A percentile compares a stretch with the other conserved stretches of the same genome.
phyloP scores from a whole-genome alignment of 2,888 invertebrate species.

The Taphrorychus bicolor region DNA sequence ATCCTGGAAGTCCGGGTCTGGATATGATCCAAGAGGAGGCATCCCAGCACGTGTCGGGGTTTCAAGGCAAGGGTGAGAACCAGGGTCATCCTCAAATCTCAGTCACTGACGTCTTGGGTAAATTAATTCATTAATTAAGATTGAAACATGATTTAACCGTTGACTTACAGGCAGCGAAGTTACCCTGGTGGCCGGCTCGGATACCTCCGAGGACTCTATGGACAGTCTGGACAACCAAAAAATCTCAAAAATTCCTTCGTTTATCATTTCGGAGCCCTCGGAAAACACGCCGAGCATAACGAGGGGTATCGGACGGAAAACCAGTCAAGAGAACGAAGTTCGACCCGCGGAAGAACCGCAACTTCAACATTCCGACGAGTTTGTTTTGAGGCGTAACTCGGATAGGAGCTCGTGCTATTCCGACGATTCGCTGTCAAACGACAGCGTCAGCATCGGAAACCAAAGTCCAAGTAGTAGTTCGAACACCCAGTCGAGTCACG shows the following conservation, averaged over 20 bases:
- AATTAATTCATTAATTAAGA: background rate
- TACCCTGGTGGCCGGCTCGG: constrained; percentile 75
- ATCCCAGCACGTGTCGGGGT: constrained; percentile 58
- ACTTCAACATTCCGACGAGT: constrained; percentile 50
- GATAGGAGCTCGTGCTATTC: constrained; percentile 76
- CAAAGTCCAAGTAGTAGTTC: constrained; percentile 58
- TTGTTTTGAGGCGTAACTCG: constrained; percentile 69
- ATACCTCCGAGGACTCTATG: constrained; percentile 76
- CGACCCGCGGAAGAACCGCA: constrained; percentile 35
- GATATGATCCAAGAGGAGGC: constrained; percentile 83
- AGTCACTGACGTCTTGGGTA: constrained; percentile 87
- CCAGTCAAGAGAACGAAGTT: constrained; percentile 68
- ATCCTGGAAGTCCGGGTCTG: constrained; percentile 71
- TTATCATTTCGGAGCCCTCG: constrained; percentile 76
- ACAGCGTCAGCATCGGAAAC: constrained; percentile 60
- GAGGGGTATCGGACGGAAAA: constrained; percentile 68
- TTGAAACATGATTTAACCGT: too few relatives aligned
- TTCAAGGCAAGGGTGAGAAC: constrained; percentile 53
- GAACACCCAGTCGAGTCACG: constrained; percentile 57
- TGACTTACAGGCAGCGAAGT: constrained; percentile 78
- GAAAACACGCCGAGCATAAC: constrained; percentile 83
- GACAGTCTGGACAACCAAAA: constrained; percentile 70
- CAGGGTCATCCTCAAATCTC: constrained; percentile 83
- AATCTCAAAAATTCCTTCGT: constrained; percentile 63
- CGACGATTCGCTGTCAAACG: constrained; percentile 77